phyloP scores from a whole-genome alignment of 1,140 invertebrate species.

The Tetramorium alpestre region DNA sequence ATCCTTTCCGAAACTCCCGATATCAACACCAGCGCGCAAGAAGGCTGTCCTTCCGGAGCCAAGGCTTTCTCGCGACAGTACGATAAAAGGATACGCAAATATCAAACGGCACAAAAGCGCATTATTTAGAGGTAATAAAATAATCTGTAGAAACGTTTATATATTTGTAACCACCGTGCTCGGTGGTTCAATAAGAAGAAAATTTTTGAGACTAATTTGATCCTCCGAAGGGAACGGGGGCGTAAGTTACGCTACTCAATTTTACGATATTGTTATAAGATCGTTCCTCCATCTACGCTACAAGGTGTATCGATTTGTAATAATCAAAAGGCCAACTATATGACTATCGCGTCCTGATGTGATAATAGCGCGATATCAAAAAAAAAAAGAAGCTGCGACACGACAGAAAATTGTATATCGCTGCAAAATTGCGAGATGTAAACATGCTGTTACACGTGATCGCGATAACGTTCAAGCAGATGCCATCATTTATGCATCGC shows the following conservation, averaged over 20 bases:
- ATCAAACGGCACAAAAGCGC: constrained; percentile 46
- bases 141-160: constrained; percentile 45
- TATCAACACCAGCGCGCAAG: constrained; percentile 24
- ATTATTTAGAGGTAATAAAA: constrained; percentile 36
- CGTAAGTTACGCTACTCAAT: not conserved
- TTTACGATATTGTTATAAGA: not conserved
- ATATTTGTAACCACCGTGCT: constrained; percentile 45
- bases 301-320: not conserved
- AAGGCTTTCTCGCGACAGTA: constrained; percentile 26
- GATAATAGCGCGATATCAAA: not conserved
- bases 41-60: constrained; percentile 18
- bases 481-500: not conserved
- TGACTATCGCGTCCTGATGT: not conserved
- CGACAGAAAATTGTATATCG: not conserved
- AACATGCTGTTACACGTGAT: constrained; percentile 7
- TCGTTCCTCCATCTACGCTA: not conserved
- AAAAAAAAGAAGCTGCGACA: not conserved
- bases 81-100: constrained; percentile 29
- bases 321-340: not conserved
- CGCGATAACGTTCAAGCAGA: not conserved
- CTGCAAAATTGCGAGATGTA: not conserved
- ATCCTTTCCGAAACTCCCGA: constrained; percentile 24
- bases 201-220: constrained; percentile 26
- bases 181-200: constrained; percentile 17
- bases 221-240: constrained; percentile 31